Percentiles rank a stretch among this genome's conserved stretches.
Conservation (phyloP, 1,140 invertebrate species). For the Drosophila nebulosa region DNA sequence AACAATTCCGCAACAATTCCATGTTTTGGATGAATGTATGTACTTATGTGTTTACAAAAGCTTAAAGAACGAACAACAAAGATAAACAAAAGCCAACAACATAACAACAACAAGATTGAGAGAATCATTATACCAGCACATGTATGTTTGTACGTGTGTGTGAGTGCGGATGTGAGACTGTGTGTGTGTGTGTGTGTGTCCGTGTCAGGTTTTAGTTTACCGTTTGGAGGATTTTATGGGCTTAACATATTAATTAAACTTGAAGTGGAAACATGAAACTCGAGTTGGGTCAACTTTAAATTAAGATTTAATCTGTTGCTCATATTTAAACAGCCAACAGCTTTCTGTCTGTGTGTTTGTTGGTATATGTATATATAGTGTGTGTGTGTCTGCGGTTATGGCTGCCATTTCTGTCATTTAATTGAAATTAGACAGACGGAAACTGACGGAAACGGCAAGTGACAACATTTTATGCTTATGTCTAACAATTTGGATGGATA, state of each 20-base stretch:
- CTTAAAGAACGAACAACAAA: slow-evolving; percentile 22
- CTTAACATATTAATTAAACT: slow-evolving; percentile 79
- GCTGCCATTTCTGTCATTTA: slow-evolving; percentile 1
- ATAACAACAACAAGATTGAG: neutral
- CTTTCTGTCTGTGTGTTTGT: slow-evolving; percentile 9
- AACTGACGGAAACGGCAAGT: slow-evolving; percentile 2
- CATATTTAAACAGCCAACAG: slow-evolving; percentile 68
- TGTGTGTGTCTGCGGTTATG: slow-evolving; percentile 1
- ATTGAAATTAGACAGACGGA: slow-evolving; percentile 6
- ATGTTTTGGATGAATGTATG: neutral
- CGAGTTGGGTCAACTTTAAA: slow-evolving; percentile 62
- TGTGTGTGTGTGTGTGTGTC: neutral
- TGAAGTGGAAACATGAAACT: slow-evolving; percentile 63
- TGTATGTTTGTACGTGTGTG: neutral
- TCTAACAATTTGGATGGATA: neutral
- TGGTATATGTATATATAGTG: slow-evolving; percentile 4
- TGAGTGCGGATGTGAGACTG: no score
- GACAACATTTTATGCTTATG: slow-evolving; percentile 9
- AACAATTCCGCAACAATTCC: neutral
- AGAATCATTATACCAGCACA: neutral
- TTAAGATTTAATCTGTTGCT: slow-evolving; percentile 78
- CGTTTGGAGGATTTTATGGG: slow-evolving; percentile 56
- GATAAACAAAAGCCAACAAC: neutral
- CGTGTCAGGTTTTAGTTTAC: slow-evolving; percentile 55
- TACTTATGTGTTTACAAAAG: slow-evolving; percentile 28